Percentiles rank a stretch among this genome's conserved stretches.
Conservation (phyloP, 35 echinoderm and acorn worm genomes). For the Anneissia japonica region DNA sequence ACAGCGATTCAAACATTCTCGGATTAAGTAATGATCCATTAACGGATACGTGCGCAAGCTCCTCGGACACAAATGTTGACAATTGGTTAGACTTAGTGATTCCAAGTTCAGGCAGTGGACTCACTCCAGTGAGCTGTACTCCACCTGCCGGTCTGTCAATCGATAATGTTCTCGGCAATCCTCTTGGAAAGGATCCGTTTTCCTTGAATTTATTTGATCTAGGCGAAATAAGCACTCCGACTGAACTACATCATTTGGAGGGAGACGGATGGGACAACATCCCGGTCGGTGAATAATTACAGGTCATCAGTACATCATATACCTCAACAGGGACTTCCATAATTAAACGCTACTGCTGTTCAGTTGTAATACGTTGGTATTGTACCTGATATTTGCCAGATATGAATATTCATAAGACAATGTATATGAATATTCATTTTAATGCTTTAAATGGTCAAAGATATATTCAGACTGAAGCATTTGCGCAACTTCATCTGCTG, state of each 20-base stretch:
- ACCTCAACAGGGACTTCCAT: no score
- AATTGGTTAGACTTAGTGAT: constrained; percentile 93
- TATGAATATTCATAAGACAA: no score
- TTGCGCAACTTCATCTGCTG: no score
- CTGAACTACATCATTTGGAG: constrained; percentile 78
- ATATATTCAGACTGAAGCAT: no score
- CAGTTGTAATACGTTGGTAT: no score
- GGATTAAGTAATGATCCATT: constrained; percentile 45
- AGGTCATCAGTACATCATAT: no score
- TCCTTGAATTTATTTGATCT: constrained; percentile 71
- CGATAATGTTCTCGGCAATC: constrained; percentile 34
- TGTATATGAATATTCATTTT: no score
- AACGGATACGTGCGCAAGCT: constrained; percentile 21
- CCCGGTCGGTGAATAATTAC: constrained; percentile 65
- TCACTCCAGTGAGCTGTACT: constrained; percentile 46
- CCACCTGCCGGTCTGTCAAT: constrained; percentile 23
- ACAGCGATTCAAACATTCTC: background rate
- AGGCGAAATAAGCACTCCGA: constrained; percentile 59
- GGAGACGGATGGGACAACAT: constrained; percentile 95
- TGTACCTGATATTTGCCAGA: no score
- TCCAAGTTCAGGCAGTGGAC: constrained; percentile 24
- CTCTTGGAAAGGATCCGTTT: constrained; percentile 73
- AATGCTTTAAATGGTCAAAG: no score
- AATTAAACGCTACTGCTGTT: no score
- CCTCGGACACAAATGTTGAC: constrained; percentile 41